phyloP scores from a whole-genome alignment of 2,888 invertebrate genomes.

The Hylaea fasciaria region DNA sequence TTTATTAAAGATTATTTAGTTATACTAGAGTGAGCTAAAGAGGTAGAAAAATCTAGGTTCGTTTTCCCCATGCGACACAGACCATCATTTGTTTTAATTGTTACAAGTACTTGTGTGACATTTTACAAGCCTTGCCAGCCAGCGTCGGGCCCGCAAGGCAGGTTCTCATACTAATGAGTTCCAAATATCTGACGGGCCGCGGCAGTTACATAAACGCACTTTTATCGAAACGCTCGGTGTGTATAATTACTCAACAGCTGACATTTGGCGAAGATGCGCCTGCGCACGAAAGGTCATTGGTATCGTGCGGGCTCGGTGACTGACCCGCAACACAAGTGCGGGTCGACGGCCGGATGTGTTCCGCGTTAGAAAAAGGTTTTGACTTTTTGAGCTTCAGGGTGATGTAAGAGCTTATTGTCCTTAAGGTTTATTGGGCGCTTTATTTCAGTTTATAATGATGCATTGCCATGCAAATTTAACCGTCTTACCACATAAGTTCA shows the following conservation, averaged over 20 bases:
- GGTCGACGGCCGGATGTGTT: conserved; percentile 43
- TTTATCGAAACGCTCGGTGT: conserved; percentile 42
- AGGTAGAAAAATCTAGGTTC: too few species aligned
- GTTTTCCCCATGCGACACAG: too few species aligned
- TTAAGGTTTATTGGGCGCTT: conserved; percentile 1
- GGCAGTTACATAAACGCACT: conserved; percentile 48
- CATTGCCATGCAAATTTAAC: too few species aligned
- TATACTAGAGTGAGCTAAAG: too few species aligned
- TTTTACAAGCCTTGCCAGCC: background rate
- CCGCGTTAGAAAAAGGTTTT: conserved; percentile 39
- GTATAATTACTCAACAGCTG: conserved; percentile 70
- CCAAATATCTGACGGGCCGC: conserved; percentile 16
- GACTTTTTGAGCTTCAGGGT: conserved; percentile 23
- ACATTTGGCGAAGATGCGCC: conserved; percentile 67
- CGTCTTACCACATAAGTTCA: too few species aligned
- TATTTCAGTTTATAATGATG: too few species aligned
- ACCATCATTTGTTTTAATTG: too few species aligned
- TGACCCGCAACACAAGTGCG: conserved; percentile 57
- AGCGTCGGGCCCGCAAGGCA: background rate
- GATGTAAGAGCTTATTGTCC: conserved; percentile 23
- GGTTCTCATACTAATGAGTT: conserved; percentile 13
- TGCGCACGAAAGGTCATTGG: conserved; percentile 60
- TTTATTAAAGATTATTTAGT: too few species aligned
- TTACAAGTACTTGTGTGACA: background rate
- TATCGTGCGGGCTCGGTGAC: conserved; percentile 54